Evolutionary conservation across 2,888 invertebrate species (phyloP).

Genomic region (Alloscopus bannaensis): DNA sequence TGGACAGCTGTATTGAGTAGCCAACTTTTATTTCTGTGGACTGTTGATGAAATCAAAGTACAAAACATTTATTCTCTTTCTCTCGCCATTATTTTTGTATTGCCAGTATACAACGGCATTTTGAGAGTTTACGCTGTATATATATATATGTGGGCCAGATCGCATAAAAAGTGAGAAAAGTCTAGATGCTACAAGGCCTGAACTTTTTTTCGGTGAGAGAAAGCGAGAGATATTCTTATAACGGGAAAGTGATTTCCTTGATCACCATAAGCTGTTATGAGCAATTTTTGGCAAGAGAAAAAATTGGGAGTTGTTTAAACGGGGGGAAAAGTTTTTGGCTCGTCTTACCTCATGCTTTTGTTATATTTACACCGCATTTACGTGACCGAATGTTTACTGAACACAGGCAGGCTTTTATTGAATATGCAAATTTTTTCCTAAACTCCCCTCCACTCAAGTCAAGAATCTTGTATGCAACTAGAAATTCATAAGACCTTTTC

Average conservation of each 20-base stretch:
- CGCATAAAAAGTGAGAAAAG: background rate
- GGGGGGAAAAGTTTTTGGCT: background rate
- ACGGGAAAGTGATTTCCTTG: constrained; percentile 53
- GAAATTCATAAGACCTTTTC: too few relatives aligned
- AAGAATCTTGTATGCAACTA: too few relatives aligned
- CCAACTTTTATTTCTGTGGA: background rate
- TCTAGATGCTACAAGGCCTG: constrained; percentile 3
- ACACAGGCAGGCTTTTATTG: constrained; percentile 21
- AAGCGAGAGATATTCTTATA: background rate
- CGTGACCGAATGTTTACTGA: constrained; percentile 1
- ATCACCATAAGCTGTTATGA: constrained; percentile 30
- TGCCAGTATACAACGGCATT: too few relatives aligned
- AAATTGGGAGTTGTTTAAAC: constrained; percentile 9
- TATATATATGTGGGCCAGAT: constrained; percentile 4
- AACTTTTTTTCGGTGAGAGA: constrained; percentile 21
- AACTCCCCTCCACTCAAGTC: too few relatives aligned
- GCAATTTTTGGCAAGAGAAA: constrained; percentile 25
- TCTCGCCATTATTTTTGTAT: too few relatives aligned
- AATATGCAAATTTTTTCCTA: constrained; percentile 34
- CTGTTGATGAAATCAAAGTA: constrained; percentile 31
- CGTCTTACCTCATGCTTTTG: constrained; percentile 16
- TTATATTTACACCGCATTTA: constrained; percentile 13
- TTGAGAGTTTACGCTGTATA: background rate
- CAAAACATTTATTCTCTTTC: background rate
- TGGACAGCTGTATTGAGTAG: too few relatives aligned